Evolutionary conservation across 2,888 invertebrate genomes (phyloP).

Genomic region (Myopa testacea): DNA sequence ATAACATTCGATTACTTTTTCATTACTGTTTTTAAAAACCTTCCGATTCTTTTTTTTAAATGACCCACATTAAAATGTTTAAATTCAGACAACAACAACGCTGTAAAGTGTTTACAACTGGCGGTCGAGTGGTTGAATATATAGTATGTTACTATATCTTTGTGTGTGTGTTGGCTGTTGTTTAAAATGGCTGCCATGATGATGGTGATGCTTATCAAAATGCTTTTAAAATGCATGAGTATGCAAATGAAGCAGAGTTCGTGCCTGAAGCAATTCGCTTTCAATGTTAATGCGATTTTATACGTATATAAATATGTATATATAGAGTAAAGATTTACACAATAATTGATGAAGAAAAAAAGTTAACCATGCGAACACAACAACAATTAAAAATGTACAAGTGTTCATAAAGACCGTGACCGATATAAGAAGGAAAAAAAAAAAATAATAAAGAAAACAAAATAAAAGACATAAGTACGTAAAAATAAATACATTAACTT

Average conservation of each 20-base stretch:
- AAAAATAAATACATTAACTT: background rate
- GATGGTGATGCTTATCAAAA: slow-evolving; percentile 3
- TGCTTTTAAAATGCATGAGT: slow-evolving; percentile 5
- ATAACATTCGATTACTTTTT: too few relatives aligned
- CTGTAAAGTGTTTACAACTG: background rate
- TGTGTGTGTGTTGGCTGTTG: background rate
- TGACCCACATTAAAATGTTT: slow-evolving; percentile 11
- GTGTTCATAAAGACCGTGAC: background rate
- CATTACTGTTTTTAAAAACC: background rate
- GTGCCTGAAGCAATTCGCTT: slow-evolving; percentile 3
- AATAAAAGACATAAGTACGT: too few relatives aligned
- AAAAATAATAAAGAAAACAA: background rate
- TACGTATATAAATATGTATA: too few relatives aligned
- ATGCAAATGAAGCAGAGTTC: slow-evolving; percentile 15
- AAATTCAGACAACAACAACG: background rate
- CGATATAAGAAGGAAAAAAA: background rate
- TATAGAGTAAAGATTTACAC: too few relatives aligned
- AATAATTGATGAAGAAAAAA: too few relatives aligned
- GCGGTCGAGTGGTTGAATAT: background rate
- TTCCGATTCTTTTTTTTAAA: background rate
- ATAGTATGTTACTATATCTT: background rate
- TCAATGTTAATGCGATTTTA: background rate
- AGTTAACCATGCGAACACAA: background rate
- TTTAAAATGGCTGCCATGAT: slow-evolving; percentile 19
- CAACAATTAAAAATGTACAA: background rate